phyloP scores from a whole-genome alignment of 2,797 vertebrate species.

The Anabas testudineus region DNA sequence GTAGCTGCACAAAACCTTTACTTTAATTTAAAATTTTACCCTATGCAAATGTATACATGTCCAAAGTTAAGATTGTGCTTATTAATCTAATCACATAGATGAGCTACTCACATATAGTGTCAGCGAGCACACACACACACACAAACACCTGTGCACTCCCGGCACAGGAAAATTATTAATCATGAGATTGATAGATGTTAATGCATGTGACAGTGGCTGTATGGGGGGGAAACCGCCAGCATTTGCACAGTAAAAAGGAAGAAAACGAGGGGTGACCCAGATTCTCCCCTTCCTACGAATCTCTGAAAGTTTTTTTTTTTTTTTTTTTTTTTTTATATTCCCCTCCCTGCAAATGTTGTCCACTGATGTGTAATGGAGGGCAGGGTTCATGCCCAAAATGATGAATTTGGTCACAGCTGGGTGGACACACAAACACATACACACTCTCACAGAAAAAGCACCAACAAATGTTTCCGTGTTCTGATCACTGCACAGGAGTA shows the following conservation, averaged over 20 bases:
- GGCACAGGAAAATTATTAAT: constrained; percentile 63
- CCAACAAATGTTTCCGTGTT: constrained; percentile 67
- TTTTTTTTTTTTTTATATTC: constrained; percentile 78
- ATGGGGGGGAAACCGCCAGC: constrained; percentile 53
- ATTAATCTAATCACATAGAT: constrained; percentile 39
- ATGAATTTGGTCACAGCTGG: constrained; percentile 85
- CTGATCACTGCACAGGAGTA: constrained; percentile 62
- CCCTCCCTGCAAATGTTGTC: constrained; percentile 81
- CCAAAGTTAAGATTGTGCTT: constrained; percentile 15
- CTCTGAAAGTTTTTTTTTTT: constrained; percentile 84
- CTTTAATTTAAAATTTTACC: not conserved
- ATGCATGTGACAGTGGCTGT: constrained; percentile 39
- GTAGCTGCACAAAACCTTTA: no score
- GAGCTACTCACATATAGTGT: constrained; percentile 12
- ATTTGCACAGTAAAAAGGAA: constrained; percentile 32
- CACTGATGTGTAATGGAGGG: constrained; percentile 84
- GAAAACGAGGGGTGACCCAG: constrained; percentile 75
- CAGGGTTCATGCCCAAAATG: constrained; percentile 81
- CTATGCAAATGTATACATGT: not conserved
- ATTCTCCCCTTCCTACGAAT: constrained; percentile 76
- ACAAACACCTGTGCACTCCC: not conserved
- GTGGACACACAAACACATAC: constrained; percentile 39
- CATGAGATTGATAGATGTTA: constrained; percentile 63
- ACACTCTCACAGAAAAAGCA: constrained; percentile 29
- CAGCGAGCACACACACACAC: constrained; percentile 16